A percentile compares a stretch with the other conserved stretches of the same genome.
These are phyloP conservation scores for Chionis minor DNA, from an alignment of 2,113 vertebrate genomes.

Conservation along the genomic window DNA sequence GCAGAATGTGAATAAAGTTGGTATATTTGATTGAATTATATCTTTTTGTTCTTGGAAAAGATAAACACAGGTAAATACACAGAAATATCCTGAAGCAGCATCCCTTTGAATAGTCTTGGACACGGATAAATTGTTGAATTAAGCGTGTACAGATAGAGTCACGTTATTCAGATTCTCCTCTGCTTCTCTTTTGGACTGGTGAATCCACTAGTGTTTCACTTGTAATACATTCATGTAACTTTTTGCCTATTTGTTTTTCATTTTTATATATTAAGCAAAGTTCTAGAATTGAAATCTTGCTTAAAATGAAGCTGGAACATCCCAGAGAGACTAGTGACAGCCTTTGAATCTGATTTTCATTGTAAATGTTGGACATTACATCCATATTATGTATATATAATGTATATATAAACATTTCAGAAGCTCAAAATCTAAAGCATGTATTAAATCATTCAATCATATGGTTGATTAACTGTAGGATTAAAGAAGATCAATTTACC, in stretches of 20 bases:
- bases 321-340: not conserved
- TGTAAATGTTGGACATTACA: not conserved
- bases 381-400: not conserved
- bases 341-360: not conserved
- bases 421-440: not conserved
- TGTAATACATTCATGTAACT: not conserved
- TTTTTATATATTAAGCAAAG: not conserved
- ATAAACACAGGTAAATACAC: not conserved
- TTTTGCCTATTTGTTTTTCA: not conserved
- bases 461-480: not conserved
- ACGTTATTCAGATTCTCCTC: slow-evolving; percentile 71
- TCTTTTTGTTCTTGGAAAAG: not conserved
- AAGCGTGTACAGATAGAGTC: slow-evolving; percentile 69
- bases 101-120: slow-evolving; percentile 78
- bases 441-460: not conserved
- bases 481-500: not conserved
- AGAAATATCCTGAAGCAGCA: not conserved
- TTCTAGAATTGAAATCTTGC: not conserved
- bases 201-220: slow-evolving; percentile 64
- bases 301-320: not conserved
- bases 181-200: not conserved
- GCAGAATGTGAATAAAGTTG: not conserved
- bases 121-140: slow-evolving; percentile 82
- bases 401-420: not conserved
- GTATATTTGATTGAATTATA: not conserved